Evolutionary conservation across 1,140 invertebrate genomes (phyloP).

Genomic region (Saccostrea echinata): DNA sequence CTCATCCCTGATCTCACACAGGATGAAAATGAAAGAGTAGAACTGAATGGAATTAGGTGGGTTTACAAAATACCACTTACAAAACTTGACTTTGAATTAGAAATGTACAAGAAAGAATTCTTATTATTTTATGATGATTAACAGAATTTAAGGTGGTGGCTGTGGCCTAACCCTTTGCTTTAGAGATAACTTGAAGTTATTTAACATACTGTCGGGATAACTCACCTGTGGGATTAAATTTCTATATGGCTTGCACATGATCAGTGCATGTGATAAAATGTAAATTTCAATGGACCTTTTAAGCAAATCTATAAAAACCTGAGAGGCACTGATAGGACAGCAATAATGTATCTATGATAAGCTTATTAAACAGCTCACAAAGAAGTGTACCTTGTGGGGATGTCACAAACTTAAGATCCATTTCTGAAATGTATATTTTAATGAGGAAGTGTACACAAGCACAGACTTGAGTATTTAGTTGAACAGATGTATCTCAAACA

Average conservation of each 20-base stretch:
- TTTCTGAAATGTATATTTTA: too few species aligned
- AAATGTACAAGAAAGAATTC: too few species aligned
- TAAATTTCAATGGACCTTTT: neutral
- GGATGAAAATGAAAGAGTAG: constrained; percentile 88
- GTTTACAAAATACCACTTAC: neutral
- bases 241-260: too few species aligned
- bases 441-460: neutral
- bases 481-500: too few species aligned
- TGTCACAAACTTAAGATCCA: neutral
- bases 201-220: too few species aligned
- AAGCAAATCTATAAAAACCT: neutral
- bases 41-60: constrained; percentile 92
- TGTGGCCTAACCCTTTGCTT: too few species aligned
- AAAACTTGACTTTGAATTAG: too few species aligned
- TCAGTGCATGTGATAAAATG: neutral
- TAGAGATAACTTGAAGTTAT: too few species aligned
- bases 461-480: neutral
- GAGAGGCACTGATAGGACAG: constrained; percentile 1
- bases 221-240: too few species aligned
- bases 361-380: neutral
- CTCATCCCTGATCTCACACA: constrained; percentile 91
- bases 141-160: too few species aligned
- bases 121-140: too few species aligned
- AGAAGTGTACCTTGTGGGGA: neutral
- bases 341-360: neutral